These are phyloP conservation scores for Rhabdomys pumilio DNA, from an alignment of 2,797 vertebrate genomes.

Conservation along the genomic window DNA sequence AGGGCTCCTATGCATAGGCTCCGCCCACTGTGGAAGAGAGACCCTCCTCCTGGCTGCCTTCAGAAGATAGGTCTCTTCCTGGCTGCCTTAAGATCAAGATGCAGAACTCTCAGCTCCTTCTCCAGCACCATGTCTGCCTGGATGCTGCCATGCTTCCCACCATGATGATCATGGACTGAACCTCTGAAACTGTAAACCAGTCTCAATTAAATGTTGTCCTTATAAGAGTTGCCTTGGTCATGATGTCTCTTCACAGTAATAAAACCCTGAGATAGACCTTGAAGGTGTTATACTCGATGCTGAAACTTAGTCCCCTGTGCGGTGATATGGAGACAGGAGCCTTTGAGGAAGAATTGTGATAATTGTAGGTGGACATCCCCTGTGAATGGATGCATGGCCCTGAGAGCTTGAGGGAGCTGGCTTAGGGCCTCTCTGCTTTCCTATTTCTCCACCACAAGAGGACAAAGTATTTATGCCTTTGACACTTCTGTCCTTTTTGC, in stretches of 20 bases:
- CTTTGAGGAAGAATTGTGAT: neutral
- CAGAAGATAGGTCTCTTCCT: neutral
- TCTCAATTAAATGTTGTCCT: neutral
- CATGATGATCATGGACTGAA: neutral
- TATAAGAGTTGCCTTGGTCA: neutral
- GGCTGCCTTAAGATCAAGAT: neutral
- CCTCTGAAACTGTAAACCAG: neutral
- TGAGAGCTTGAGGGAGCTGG: neutral
- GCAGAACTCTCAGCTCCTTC: neutral
- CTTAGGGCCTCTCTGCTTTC: too few species aligned
- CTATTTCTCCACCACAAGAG: neutral
- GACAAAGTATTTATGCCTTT: neutral
- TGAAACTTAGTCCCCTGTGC: neutral
- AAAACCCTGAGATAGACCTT: neutral
- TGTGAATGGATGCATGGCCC: neutral
- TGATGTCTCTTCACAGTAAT: neutral
- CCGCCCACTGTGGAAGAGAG: too few species aligned
- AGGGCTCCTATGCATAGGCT: neutral
- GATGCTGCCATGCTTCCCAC: neutral
- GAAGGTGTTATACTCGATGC: too few species aligned
- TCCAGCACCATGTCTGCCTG: neutral
- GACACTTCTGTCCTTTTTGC: neutral
- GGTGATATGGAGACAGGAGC: neutral
- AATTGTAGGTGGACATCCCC: neutral
- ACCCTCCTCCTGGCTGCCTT: neutral